These are phyloP conservation scores for Pasiphila rectangulata DNA, from an alignment of 2,888 invertebrate genomes.

Conservation along the genomic window DNA sequence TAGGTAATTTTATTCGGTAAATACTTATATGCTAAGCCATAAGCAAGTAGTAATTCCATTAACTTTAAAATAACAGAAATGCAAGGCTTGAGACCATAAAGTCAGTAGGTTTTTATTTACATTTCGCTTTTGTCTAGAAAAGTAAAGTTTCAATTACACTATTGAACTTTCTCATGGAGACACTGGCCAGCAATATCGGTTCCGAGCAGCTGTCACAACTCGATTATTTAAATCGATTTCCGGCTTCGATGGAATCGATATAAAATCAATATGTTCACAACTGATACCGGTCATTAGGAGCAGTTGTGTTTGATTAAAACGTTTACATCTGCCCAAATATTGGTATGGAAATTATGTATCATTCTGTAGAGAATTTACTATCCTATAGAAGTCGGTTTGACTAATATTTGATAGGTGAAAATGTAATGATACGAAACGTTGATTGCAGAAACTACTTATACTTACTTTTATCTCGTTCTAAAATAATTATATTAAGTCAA, in stretches of 20 bases:
- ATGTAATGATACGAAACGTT: too few species aligned
- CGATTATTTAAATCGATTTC: constrained; percentile 27
- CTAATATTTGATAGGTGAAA: background rate
- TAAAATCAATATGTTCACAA: constrained; percentile 34
- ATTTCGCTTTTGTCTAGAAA: too few species aligned
- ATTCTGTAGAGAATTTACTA: too few species aligned
- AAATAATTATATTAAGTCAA: too few species aligned
- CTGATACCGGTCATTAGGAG: constrained; percentile 4
- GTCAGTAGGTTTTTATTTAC: too few species aligned
- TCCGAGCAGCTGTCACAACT: constrained; percentile 15
- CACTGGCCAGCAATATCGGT: background rate
- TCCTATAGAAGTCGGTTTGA: background rate
- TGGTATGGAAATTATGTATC: background rate
- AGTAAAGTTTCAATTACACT: background rate
- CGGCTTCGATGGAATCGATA: constrained; percentile 31
- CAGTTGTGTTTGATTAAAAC: constrained; percentile 7
- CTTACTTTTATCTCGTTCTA: too few species aligned
- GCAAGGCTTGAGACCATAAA: too few species aligned
- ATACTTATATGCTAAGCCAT: too few species aligned
- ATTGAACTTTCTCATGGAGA: constrained; percentile 13
- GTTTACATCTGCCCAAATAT: constrained; percentile 12
- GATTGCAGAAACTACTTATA: too few species aligned
- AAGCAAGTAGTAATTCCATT: too few species aligned
- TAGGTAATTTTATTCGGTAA: too few species aligned
- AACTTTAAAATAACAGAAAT: too few species aligned